phyloP scores from a whole-genome alignment of 2,888 invertebrate genomes.

The Phyto melanocephala region DNA sequence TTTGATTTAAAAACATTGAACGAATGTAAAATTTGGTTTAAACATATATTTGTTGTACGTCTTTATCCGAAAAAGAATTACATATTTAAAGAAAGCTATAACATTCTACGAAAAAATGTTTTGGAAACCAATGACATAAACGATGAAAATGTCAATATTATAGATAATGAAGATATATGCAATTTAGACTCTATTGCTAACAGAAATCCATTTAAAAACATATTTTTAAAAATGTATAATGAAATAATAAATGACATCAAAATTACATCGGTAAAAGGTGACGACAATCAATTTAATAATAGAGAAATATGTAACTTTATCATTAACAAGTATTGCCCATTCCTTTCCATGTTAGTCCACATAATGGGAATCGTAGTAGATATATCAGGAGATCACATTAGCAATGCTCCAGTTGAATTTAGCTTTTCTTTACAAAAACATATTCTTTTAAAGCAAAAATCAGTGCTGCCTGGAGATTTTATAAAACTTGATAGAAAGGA shows the following conservation, averaged over 20 bases:
- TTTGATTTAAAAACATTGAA: background rate
- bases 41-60: background rate
- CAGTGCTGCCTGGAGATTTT: no score
- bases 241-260: background rate
- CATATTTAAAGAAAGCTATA: background rate
- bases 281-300: slow-evolving; percentile 3
- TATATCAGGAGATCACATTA: background rate
- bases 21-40: background rate
- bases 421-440: slow-evolving; percentile 10
- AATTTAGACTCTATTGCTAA: background rate
- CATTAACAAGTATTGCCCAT: slow-evolving; percentile 25
- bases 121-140: background rate
- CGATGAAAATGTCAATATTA: background rate
- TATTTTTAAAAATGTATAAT: background rate
- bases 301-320: slow-evolving; percentile 9
- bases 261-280: background rate
- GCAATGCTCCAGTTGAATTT: slow-evolving; percentile 28
- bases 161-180: background rate
- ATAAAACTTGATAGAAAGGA: no score
- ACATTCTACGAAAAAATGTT: background rate
- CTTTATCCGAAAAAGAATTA: background rate
- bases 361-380: background rate
- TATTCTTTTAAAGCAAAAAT: no score
- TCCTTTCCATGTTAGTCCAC: slow-evolving; percentile 1
- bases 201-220: slow-evolving; percentile 8